Base-by-base conservation (phyloP, 1,140 invertebrate species). In the Zophobas morio region DNA sequence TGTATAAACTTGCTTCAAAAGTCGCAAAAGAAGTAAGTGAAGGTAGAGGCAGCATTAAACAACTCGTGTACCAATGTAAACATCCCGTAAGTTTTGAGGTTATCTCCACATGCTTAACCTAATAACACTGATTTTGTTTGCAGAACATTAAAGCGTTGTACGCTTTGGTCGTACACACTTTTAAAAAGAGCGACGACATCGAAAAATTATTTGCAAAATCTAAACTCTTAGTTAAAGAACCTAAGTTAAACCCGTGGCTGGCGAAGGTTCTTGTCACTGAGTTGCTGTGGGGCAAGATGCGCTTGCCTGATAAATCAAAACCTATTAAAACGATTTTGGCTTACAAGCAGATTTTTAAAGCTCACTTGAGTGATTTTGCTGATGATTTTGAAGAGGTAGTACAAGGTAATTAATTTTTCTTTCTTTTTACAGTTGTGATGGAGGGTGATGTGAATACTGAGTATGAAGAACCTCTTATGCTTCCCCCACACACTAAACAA, bases 251-350 rank as follows among this genome's bases (percentile, higher is more conserved):
- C 83, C 88, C 89, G 1, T 91, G 90, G 87, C 85, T 97, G 60
- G 92, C 93, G 0, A 91, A 89, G 86, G 88, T 96, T 81, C 87
- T 96, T 2, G 91, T 96, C 76, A 92, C 94, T 49, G 95, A 97
- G 86, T 86, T 96, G 35, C 85, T 96, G n/a, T 95, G 93, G 89
- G 94, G 94, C 51, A 93, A 94, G 87, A 90, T 90, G 84, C 75
- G 83, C n/a, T 86, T 96, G 6, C 88, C 89, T 70, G 89, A 90
- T 8, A 88, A 92, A 56, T 90, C 90, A 79, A 94, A 92, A 86
- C 94, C 94, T 2, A 87, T 93, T 57, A 82, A 90, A 87, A 94
- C 91, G 47, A 88, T 96, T 78, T 83, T 91, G 53, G 85, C 86
- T 63, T 94, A 94, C 85, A 87, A 92, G 86, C 89, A 91, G 60